Base-by-base conservation (phyloP, 2,797 vertebrate genomes). In the Cyprinodon diabolis region DNA sequence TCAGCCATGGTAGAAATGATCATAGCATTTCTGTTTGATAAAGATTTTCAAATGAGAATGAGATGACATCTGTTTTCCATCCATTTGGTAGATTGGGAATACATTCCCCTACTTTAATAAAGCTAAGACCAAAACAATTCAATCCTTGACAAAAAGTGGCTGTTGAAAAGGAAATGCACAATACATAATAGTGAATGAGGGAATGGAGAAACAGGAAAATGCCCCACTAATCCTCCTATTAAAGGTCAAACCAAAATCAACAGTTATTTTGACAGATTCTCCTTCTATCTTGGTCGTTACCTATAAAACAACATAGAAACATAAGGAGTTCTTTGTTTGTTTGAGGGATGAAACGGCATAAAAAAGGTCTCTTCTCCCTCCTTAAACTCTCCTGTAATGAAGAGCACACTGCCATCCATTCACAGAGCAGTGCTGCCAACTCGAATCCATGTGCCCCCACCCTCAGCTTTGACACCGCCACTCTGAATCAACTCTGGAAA, bases 401-500 rank as follows among this genome's bases (percentile, higher is more conserved):
- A 93, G 91, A 78, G 88, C 90, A 92, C 91, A 92, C 84, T 89
- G 87, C 82, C 71, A 47, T 87, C 90, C 84, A 92, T 93, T 94
- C 90, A 93, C 84, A 87, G 79, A 87, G 75, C 81, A 71, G 72
- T 1, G 72, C 88, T 77, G 86, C 81, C 86, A 70, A 76, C 78
- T 81, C 86, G 81, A 81, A 88, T 81, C 87, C 90, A 82, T 19
- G 21, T 35, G 71, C 66, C 65, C 52, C 85, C 85, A 83, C 85
- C 82, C 74, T 84, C 21, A 67, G 78, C 83, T 89, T 88, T 80
- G 81, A 89, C 86, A 60, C 72, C 55, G 71, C 90, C 84, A 86
- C 74, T 88, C 85, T 90, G 90, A 91, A 88, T 89, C 88, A 89
- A 89, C 89, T 88, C 71, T n/a, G 72, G 79, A 78, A 49, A 25